Evolutionary conservation across 2,888 invertebrate species (phyloP), one percentile per base, ranked within the genome.

Genomic region (Phania funesta): DNA sequence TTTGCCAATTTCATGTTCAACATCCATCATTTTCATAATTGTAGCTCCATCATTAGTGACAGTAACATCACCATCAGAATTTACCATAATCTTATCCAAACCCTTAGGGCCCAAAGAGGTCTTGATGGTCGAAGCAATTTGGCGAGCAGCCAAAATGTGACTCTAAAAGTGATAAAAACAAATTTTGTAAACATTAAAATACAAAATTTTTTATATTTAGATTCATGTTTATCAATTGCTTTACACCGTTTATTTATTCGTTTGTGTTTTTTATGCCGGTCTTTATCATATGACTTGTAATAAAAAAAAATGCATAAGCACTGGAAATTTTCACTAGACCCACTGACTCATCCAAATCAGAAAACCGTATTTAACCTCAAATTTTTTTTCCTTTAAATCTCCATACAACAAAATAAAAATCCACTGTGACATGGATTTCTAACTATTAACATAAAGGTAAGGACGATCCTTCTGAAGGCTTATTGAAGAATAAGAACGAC

Each of bases 21-120:
- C 98, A 90, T 99, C 99, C 99, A 99, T 99, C 92, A 97, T 93
- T 91, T 98, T 97, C 85, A 99, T 93, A 87, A 99, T 99, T 1
- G 99, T 99, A n/a, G 99, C 99, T 24, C 99, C 99, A 92, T 99
- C 99, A 89, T 99, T 99, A 52, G 99, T 99, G 46, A 99, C 96
- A 0, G 98, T 98, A 1, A 99, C 96, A 86, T 99, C 99, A 29
- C 99, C 99, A 91, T 99, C 99, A 0, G 96, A 92, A 9, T 97
- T 97, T 1, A 99, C 97, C 95, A 99, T 95, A 93, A 99, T 95
- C 92, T 99, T 99, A 91, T 99, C 99, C 80, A 99, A 92, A 20
- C 99, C 97, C 87, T 98, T 97, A 0, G 99, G 99, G 0, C 99
- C 99, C 58, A 99, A 93, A 0, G 99, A 99, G 0, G 99, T 97